These are phyloP conservation scores for Diarsia brunnea DNA, from an alignment of 2,888 invertebrate species.

Conservation along the genomic window DNA sequence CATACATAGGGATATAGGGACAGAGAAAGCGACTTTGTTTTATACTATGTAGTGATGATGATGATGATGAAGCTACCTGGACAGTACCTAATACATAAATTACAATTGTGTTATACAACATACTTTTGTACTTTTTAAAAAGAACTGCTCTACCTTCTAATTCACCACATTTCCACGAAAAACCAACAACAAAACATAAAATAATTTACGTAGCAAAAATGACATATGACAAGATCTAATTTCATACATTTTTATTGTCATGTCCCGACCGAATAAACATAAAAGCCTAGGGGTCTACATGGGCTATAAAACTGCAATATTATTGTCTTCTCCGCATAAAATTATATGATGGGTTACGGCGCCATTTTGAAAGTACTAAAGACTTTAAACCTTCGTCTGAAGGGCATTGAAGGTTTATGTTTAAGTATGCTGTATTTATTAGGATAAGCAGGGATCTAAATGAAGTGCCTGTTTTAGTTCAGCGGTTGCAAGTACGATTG, in stretches of 20 bases:
- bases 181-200: not conserved
- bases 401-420: not conserved
- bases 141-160: no score
- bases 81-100: no score
- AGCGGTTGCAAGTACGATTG: not conserved
- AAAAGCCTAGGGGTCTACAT: constrained; percentile 44
- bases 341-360: constrained; percentile 39
- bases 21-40: no score
- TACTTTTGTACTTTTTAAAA: no score
- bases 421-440: not conserved
- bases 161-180: no score
- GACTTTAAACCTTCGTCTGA: constrained; percentile 35
- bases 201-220: constrained; percentile 33
- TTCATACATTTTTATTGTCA: constrained; percentile 60
- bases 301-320: constrained; percentile 56
- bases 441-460: not conserved
- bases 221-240: constrained; percentile 45
- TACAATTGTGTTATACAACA: no score
- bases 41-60: no score
- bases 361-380: constrained; percentile 49
- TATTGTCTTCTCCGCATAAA: constrained; percentile 55
- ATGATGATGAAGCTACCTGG: no score
- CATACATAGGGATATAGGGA: no score
- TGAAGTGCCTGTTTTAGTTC: not conserved
- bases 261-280: constrained; percentile 50